These are phyloP conservation scores for Pygocentrus nattereri DNA, from an alignment of 2,797 vertebrate genomes.

Conservation along the genomic window DNA sequence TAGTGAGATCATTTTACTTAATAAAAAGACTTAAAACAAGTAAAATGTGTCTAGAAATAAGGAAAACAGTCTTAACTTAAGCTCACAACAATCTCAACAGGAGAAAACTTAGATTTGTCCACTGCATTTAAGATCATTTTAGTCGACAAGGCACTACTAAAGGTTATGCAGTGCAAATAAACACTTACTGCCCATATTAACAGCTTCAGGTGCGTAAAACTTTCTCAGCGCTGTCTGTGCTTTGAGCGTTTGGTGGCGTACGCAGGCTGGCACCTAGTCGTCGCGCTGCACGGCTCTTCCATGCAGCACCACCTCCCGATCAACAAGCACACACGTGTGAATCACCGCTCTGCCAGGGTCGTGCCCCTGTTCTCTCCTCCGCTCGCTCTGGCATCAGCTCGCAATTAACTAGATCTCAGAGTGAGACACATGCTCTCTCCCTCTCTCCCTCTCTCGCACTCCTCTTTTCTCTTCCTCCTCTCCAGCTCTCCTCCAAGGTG, in stretches of 20 bases:
- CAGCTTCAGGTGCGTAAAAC: no score
- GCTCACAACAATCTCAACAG: no score
- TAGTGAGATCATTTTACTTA: no score
- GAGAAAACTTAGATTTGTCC: no score
- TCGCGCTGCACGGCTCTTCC: slow-evolving; percentile 41
- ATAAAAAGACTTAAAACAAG: no score
- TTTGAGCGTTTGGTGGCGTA: background rate
- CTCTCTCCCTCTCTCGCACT: slow-evolving; percentile 3
- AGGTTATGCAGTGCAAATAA: no score
- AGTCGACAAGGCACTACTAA: no score
- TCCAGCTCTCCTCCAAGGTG: slow-evolving; percentile 13
- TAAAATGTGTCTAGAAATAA: no score
- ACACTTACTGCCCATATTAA: no score
- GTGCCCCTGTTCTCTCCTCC: slow-evolving; percentile 10
- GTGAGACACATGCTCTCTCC: slow-evolving; percentile 32
- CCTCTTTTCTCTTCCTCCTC: background rate
- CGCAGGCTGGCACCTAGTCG: slow-evolving; percentile 27
- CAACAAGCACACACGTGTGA: slow-evolving; percentile 17
- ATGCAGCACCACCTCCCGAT: slow-evolving; percentile 32
- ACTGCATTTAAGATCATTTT: no score
- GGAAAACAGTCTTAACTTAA: no score
- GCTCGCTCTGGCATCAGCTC: slow-evolving; percentile 39
- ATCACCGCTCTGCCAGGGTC: slow-evolving; percentile 25
- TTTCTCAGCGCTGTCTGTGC: background rate
- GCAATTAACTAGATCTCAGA: slow-evolving; percentile 50